phyloP scores from a whole-genome alignment of 2,113 vertebrate genomes.

The Cacatua alba region DNA sequence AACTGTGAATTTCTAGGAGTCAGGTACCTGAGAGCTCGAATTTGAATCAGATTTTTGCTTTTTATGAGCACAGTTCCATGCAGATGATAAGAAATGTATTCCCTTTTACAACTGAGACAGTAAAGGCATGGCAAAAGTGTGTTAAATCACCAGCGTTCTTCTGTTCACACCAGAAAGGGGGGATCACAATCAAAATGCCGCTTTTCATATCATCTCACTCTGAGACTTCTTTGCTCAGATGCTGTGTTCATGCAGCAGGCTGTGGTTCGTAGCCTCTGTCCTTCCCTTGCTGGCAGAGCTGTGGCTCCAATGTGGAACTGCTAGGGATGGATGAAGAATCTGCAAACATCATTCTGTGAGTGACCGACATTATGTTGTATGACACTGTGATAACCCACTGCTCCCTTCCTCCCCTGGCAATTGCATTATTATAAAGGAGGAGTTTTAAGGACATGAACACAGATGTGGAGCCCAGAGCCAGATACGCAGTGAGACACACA shows the following conservation, averaged over 20 bases:
- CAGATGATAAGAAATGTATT: not conserved
- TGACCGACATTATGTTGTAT: not conserved
- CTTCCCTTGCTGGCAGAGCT: not conserved
- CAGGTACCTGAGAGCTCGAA: not conserved
- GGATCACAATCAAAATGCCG: not conserved
- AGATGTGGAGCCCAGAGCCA: not conserved
- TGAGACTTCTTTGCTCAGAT: not conserved
- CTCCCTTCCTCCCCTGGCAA: not conserved
- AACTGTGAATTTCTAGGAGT: constrained; percentile 27
- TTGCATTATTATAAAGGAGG: not conserved
- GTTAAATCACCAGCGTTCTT: not conserved
- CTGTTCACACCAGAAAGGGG: not conserved
- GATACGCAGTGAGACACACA: rapidly evolving
- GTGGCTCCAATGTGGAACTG: not conserved
- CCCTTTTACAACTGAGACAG: not conserved
- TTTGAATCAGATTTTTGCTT: constrained; percentile 9
- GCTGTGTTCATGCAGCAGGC: not conserved
- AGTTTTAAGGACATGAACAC: not conserved
- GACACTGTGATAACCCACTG: not conserved
- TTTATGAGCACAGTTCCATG: not conserved
- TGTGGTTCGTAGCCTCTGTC: not conserved
- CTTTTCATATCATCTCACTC: not conserved
- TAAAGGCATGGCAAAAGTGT: not conserved
- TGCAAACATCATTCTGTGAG: not conserved
- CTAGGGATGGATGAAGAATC: not conserved